phyloP scores from a whole-genome alignment of 2,888 invertebrate species.

The Tineola bisselliella region DNA sequence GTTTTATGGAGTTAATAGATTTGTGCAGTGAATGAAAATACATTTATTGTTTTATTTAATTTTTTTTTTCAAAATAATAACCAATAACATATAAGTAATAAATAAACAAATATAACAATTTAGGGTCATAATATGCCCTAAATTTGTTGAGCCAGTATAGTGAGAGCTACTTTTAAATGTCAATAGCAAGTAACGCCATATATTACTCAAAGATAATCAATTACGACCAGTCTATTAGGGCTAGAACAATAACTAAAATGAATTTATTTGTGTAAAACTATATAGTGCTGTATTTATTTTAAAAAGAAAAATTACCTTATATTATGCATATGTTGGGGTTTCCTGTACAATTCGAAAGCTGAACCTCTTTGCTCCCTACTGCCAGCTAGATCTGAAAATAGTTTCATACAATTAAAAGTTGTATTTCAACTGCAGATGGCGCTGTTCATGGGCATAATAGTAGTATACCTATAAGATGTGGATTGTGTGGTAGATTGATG shows the following conservation, averaged over 20 bases:
- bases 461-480: slow-evolving; percentile 54
- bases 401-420: too few relatives aligned
- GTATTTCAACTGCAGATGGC: too few relatives aligned
- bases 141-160: neutral
- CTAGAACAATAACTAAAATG: too few relatives aligned
- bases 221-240: too few relatives aligned
- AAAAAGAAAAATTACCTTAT: slow-evolving; percentile 69
- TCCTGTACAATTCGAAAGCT: slow-evolving; percentile 94
- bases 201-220: too few relatives aligned
- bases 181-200: neutral
- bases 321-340: slow-evolving; percentile 87
- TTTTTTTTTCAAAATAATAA: too few relatives aligned
- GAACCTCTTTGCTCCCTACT: slow-evolving; percentile 91
- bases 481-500: slow-evolving; percentile 58
- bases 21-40: too few relatives aligned
- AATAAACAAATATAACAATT: too few relatives aligned
- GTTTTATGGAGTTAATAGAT: too few relatives aligned
- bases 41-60: too few relatives aligned
- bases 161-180: neutral
- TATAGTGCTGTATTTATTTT: neutral
- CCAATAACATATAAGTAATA: too few relatives aligned
- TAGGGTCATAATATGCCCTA: neutral
- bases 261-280: too few relatives aligned
- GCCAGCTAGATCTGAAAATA: slow-evolving; percentile 76
- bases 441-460: neutral